Conservation (phyloP, 2,113 vertebrate genomes). For the Clarias macrocephalus region DNA sequence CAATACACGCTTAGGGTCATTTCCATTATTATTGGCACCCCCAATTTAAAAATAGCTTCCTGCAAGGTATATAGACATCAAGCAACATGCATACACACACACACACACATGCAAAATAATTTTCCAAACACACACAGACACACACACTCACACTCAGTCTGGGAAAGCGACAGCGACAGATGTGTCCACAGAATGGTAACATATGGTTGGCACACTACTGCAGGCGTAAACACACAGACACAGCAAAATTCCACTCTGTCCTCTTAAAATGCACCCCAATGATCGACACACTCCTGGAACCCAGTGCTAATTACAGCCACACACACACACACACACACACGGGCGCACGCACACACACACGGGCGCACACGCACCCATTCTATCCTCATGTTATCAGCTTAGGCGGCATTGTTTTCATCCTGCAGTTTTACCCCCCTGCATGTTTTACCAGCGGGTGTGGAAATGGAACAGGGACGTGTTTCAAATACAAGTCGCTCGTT, state of each 20-base stretch:
- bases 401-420: slow-evolving; percentile 22
- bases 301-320: slow-evolving; percentile 35
- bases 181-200: slow-evolving; percentile 57
- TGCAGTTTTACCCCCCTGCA: background rate
- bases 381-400: background rate
- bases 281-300: slow-evolving; percentile 43
- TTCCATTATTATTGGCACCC: background rate
- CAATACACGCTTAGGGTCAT: background rate
- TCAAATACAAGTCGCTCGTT: slow-evolving; percentile 43
- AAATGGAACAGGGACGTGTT: slow-evolving; percentile 39
- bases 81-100: slow-evolving; percentile 11
- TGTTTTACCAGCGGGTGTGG: slow-evolving; percentile 21
- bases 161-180: slow-evolving; percentile 48
- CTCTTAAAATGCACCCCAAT: slow-evolving; percentile 23
- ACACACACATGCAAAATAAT: slow-evolving; percentile 7
- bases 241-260: slow-evolving; percentile 37
- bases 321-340: background rate
- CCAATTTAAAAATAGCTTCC: background rate
- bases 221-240: slow-evolving; percentile 50
- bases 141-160: slow-evolving; percentile 42
- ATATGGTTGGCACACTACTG: slow-evolving; percentile 52
- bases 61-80: background rate
- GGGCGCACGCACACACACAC: slow-evolving; percentile 15
- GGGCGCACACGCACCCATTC: background rate
- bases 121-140: slow-evolving; percentile 24